These are phyloP conservation scores for Metridium senile DNA, from an alignment of 92 coral and sea anemone genomes.

Conservation along the genomic window DNA sequence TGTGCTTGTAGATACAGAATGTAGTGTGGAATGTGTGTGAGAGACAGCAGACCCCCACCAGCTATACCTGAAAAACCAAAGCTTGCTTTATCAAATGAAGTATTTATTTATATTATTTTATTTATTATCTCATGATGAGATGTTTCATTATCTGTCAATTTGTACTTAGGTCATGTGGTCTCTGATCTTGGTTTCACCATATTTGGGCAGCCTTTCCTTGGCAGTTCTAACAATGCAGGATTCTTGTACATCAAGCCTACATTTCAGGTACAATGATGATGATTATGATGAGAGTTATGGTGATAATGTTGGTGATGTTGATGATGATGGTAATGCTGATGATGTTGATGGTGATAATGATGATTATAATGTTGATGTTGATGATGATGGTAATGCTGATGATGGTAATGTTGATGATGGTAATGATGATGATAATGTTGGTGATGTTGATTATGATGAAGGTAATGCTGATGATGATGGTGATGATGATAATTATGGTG, in stretches of 20 bases:
- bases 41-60: too few relatives aligned
- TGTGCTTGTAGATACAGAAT: too few relatives aligned
- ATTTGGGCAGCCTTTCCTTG: constrained; percentile 99
- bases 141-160: too few relatives aligned
- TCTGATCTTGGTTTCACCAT: constrained; percentile 98
- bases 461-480: background rate
- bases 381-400: background rate
- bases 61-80: too few relatives aligned
- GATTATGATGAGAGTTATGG: background rate
- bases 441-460: background rate
- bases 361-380: background rate
- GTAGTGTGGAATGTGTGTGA: too few relatives aligned
- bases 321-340: background rate
- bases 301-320: background rate
- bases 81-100: too few relatives aligned
- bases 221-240: constrained; percentile 93
- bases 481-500: background rate
- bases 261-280: constrained; percentile 67
- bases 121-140: too few relatives aligned
- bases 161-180: constrained; percentile 83
- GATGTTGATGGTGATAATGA: background rate
- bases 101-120: background rate
- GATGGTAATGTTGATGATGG: background rate
- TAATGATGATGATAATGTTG: background rate
- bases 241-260: constrained; percentile 94